Conservation (phyloP, 2,113 vertebrate species). For the Solea solea region DNA sequence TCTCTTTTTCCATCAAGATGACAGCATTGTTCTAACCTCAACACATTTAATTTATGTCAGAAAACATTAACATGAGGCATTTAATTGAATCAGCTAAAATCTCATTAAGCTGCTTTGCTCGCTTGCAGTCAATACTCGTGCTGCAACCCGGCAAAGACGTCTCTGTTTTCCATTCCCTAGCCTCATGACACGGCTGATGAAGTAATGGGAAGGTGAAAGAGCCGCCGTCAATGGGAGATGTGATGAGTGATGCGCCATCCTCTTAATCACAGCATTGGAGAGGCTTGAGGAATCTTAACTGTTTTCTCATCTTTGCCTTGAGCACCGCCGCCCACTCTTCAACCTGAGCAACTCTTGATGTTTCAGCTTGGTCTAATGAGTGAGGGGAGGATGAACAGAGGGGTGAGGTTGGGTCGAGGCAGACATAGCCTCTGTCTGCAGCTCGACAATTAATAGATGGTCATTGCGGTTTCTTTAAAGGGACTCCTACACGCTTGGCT, state of each 20-base stretch:
- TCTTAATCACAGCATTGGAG: constrained; percentile 42
- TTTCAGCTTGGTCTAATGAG: constrained; percentile 43
- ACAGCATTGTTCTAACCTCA: constrained; percentile 23
- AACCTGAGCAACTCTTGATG: constrained; percentile 31
- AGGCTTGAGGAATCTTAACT: constrained; percentile 29
- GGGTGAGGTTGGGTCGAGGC: constrained; percentile 27
- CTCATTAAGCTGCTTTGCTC: constrained; percentile 43
- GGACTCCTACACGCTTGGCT: constrained; percentile 42
- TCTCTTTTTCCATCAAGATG: constrained; percentile 29
- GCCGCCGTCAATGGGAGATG: constrained; percentile 22
- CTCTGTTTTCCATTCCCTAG: constrained; percentile 14
- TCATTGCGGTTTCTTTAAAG: constrained; percentile 25
- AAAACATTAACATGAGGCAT: constrained; percentile 49
- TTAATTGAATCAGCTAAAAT: constrained; percentile 56
- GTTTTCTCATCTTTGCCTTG: constrained; percentile 32
- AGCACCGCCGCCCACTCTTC: constrained; percentile 39
- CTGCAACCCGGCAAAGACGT: constrained; percentile 36
- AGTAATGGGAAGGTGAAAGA: constrained; percentile 52
- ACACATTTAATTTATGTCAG: constrained; percentile 36
- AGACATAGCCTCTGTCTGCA: constrained; percentile 24
- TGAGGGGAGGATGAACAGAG: constrained; percentile 27
- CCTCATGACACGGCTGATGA: constrained; percentile 23
- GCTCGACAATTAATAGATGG: constrained; percentile 43
- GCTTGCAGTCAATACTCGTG: constrained; percentile 54
- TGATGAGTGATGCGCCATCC: constrained; percentile 37